Percentiles rank a stretch among this genome's conserved stretches.
Conservation (phyloP, 1,140 invertebrate species). For the Bombus waltoni region DNA sequence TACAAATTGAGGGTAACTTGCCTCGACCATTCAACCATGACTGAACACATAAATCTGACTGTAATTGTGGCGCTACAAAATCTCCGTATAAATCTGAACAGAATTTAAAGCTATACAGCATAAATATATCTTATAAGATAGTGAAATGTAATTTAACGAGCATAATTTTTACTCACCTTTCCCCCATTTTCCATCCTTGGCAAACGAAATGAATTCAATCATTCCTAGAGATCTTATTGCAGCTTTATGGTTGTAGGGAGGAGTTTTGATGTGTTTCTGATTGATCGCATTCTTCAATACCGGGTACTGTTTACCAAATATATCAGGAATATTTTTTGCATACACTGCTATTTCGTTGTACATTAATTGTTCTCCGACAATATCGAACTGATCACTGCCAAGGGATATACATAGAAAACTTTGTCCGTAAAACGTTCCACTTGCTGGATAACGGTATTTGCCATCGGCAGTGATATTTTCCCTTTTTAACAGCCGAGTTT, state of each 20-base stretch:
- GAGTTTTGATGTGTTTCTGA: conserved; percentile 84
- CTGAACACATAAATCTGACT: conserved; percentile 89
- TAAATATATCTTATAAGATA: conserved; percentile 27
- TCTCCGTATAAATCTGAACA: conserved; percentile 91
- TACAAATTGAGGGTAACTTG: conserved; percentile 88
- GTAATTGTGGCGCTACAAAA: conserved; percentile 89
- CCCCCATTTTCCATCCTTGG: conserved; percentile 89
- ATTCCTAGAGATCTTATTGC: conserved; percentile 84
- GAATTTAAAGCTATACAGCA: conserved; percentile 57
- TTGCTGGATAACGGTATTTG: conserved; percentile 89
- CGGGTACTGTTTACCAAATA: conserved; percentile 82
- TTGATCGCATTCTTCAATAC: conserved; percentile 85
- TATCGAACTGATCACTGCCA: conserved; percentile 85
- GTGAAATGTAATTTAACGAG: background rate
- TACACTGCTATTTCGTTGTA: conserved; percentile 90
- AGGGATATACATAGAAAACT: conserved; percentile 93
- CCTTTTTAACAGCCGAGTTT: background rate
- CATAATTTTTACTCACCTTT: conserved; percentile 80
- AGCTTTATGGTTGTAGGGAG: conserved; percentile 86
- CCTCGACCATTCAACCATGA: conserved; percentile 94
- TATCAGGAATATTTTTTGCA: conserved; percentile 84
- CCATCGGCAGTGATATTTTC: conserved; percentile 23
- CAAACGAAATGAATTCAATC: conserved; percentile 88
- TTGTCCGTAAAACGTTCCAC: conserved; percentile 91
- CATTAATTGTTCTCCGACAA: conserved; percentile 88